A percentile compares a stretch with the other conserved stretches of the same genome.
Evolutionary conservation across 1,140 invertebrate species (phyloP).

Genomic region (Andrena cerasifolii): DNA sequence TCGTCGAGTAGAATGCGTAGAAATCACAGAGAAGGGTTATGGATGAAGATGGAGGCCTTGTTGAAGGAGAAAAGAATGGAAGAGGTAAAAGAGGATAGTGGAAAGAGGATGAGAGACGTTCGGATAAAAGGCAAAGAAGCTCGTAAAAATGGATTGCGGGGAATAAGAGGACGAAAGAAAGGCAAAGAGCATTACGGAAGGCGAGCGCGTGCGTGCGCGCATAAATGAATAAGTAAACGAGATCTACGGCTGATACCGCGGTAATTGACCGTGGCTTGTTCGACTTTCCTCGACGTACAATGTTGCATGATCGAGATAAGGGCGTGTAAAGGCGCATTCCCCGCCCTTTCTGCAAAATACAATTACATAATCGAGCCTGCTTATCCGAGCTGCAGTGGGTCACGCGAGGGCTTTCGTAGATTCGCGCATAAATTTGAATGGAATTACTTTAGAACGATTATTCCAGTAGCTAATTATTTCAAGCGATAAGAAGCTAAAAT

Average conservation of each 20-base stretch:
- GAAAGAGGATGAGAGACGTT: too few species aligned
- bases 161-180: background rate
- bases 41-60: too few species aligned
- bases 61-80: too few species aligned
- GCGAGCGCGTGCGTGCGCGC: conserved; percentile 8
- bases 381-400: background rate
- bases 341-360: background rate
- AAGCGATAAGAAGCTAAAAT: too few species aligned
- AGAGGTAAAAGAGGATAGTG: background rate
- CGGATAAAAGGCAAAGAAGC: background rate
- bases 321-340: background rate
- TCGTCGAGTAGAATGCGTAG: too few species aligned
- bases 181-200: background rate
- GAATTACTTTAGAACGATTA: too few species aligned
- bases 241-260: conserved; percentile 13
- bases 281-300: background rate
- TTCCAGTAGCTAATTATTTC: too few species aligned
- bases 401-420: background rate
- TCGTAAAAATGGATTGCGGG: background rate
- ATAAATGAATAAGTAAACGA: conserved; percentile 43
- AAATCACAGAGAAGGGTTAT: too few species aligned
- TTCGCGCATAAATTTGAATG: too few species aligned
- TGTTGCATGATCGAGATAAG: conserved; percentile 8
- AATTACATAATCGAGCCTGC: background rate
- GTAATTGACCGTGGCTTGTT: conserved; percentile 2